phyloP scores from a whole-genome alignment of 2,113 vertebrate genomes.

The Noturus placidus region DNA sequence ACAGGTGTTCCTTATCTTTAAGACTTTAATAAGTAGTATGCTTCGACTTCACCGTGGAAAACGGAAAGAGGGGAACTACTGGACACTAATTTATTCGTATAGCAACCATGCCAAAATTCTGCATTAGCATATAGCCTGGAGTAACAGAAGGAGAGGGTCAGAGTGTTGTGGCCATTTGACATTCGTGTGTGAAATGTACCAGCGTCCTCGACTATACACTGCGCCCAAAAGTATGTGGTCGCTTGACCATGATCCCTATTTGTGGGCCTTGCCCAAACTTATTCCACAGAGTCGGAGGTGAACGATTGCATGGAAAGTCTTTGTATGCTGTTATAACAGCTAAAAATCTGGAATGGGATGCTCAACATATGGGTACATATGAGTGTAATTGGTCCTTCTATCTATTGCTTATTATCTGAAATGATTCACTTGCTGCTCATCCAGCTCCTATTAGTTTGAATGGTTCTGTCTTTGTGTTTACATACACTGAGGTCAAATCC shows the following conservation, averaged over 20 bases:
- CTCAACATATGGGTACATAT: no score
- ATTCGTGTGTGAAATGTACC: neutral
- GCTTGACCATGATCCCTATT: neutral
- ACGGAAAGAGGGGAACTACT: neutral
- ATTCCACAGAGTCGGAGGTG: neutral
- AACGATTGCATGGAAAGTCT: neutral
- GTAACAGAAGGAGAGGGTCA: neutral
- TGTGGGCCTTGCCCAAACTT: neutral
- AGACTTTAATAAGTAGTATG: slow-evolving; percentile 6
- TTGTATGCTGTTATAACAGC: no score
- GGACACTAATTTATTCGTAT: slow-evolving; percentile 11
- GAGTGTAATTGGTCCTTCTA: neutral
- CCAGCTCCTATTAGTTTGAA: neutral
- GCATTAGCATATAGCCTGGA: neutral
- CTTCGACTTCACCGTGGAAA: neutral
- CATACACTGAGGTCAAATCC: neutral
- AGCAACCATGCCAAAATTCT: slow-evolving; percentile 4
- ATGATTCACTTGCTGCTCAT: neutral
- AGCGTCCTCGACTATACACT: neutral
- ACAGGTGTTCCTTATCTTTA: neutral
- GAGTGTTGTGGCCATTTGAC: neutral
- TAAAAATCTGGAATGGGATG: no score
- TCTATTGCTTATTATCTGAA: neutral
- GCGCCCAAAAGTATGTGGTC: neutral
- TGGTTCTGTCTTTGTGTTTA: neutral